Base-by-base conservation (phyloP, 1,140 invertebrate genomes). In the Temnothorax longispinosus region DNA sequence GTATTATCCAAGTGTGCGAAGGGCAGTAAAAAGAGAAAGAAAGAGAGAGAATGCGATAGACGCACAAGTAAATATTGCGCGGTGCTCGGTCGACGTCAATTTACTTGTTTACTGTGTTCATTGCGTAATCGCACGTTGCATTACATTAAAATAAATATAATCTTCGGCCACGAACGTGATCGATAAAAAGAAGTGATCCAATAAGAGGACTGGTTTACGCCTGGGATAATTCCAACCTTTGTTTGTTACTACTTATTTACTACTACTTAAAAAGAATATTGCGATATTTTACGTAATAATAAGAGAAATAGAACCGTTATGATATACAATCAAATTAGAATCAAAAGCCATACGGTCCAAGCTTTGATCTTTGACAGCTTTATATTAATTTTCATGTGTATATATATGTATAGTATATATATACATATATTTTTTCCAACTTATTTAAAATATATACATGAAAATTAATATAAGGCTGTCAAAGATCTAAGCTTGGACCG, bases 101-200 rank as follows among this genome's bases (percentile, higher is more conserved):
- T 72, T 71, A 35, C 54, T 64, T 8, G 41, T 64, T 58, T 64
- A 72, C 41, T 72, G 52, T 72, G 52, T 56, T 27, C n/a, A 54
- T 84, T 84, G 35, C 69, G 69, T 44, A 84, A 84, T 60, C 67
- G 8, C 69, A 44, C 27, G 52, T n/a, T 54, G 52, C 18, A 69
- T 84, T 75, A 60, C 54, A 60, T 50, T 35, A 60, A 84, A 84
- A 75, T 84, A 75, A 84, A 56, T 41, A 3, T 60, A 74, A 74
- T 75, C 69, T 75, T 62, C 50, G 47, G 7, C 15, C 41, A 71
- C 41, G 21, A 71, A 67, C 50, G 38, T 21, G 50, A 71, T 71
- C 64, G 54, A 75, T 60, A 47, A 50, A 50, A 74, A 74, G 32
- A 58, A 10, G 4, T 71, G 69, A 60, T 35, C 13, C n/a, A 38